Evolutionary conservation across 2,797 vertebrate species (phyloP).

Genomic region (Microcaecilia unicolor): DNA sequence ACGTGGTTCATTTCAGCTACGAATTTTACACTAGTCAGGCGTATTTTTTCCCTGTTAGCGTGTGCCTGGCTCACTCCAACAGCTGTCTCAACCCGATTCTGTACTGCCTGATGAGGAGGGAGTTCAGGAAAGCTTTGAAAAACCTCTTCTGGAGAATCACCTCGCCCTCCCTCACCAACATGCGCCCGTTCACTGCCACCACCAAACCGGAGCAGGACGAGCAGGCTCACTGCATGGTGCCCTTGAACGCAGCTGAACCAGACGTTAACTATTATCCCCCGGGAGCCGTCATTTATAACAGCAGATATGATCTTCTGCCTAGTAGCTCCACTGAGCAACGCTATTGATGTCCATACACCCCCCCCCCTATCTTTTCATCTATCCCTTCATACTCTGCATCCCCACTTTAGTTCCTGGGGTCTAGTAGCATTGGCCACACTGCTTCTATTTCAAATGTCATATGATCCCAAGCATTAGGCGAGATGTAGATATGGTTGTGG

Average conservation of each 20-base stretch:
- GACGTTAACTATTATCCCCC: conserved; percentile 60
- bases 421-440: no score
- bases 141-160: conserved; percentile 79
- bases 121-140: conserved; percentile 85
- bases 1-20: conserved; percentile 76
- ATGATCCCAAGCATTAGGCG: no score
- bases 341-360: no score
- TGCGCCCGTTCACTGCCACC: conserved; percentile 72
- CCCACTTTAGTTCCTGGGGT: no score
- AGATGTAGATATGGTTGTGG: no score
- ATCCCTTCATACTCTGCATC: no score
- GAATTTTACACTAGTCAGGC: conserved; percentile 85
- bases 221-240: conserved; percentile 48
- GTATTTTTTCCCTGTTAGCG: conserved; percentile 84
- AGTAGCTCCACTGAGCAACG: conserved; percentile 49
- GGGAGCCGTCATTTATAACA: conserved; percentile 66
- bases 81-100: conserved; percentile 91
- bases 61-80: conserved; percentile 91
- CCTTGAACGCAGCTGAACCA: conserved; percentile 36
- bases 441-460: no score
- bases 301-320: conserved; percentile 61
- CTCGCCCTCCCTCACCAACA: conserved; percentile 66
- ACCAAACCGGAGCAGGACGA: conserved; percentile 74
- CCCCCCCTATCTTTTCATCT: no score
- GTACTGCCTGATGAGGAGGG: conserved; percentile 87